Evolutionary conservation across 1,140 invertebrate species (phyloP).

Genomic region (Caenorhabditis latens): DNA sequence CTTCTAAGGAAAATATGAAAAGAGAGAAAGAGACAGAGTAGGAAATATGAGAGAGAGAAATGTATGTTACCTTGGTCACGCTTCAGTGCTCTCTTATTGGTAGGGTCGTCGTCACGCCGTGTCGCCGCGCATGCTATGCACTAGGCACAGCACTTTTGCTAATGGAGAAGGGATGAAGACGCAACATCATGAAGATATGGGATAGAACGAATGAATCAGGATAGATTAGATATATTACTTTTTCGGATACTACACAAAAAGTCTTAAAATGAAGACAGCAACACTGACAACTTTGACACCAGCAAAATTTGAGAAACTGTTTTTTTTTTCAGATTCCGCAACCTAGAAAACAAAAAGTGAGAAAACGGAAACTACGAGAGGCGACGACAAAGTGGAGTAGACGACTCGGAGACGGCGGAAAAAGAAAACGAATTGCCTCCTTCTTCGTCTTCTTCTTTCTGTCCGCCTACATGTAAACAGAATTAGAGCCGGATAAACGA

Average conservation of each 20-base stretch:
- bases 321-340: background rate
- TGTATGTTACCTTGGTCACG: slow-evolving; percentile 54
- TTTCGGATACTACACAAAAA: background rate
- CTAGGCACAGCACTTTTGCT: slow-evolving; percentile 41
- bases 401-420: slow-evolving; percentile 22
- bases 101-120: slow-evolving; percentile 20
- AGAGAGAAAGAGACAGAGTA: background rate
- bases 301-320: too few relatives aligned
- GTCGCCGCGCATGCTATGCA: background rate
- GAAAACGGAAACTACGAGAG: slow-evolving; percentile 34
- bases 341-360: slow-evolving; percentile 21
- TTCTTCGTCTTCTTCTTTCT: slow-evolving; percentile 34
- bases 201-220: background rate
- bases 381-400: background rate
- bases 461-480: slow-evolving; percentile 54
- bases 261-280: too few relatives aligned
- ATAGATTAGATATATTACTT: slow-evolving; percentile 1
- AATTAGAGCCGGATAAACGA: slow-evolving; percentile 56
- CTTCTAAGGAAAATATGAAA: background rate
- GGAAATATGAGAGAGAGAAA: slow-evolving; percentile 15
- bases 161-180: slow-evolving; percentile 24
- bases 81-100: slow-evolving; percentile 51
- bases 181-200: slow-evolving; percentile 1
- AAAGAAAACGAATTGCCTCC: slow-evolving; percentile 55
- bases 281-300: too few relatives aligned